phyloP scores from a whole-genome alignment of 2,797 vertebrate species.

The Tolypeutes matacus region DNA sequence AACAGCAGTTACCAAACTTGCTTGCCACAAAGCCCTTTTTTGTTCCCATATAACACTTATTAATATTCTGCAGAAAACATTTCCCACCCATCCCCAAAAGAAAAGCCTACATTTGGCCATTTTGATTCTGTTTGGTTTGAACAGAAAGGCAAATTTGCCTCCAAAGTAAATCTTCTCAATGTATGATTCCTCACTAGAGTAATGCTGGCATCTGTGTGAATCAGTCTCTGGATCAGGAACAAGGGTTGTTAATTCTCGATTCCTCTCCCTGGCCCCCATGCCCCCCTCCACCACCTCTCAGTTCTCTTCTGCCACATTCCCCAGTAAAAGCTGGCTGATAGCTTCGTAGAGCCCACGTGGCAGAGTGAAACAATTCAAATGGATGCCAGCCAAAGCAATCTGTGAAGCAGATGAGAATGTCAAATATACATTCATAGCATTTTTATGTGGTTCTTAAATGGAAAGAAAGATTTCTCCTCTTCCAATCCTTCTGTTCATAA shows the following conservation, averaged over 20 bases:
- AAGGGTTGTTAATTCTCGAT: background rate
- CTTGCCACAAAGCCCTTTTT: background rate
- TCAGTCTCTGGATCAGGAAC: background rate
- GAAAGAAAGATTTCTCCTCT: slow-evolving; percentile 78
- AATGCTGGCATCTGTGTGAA: background rate
- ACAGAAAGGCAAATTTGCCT: slow-evolving; percentile 29
- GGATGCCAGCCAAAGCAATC: slow-evolving; percentile 77
- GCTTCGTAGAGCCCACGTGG: background rate
- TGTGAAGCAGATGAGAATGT: slow-evolving; percentile 82
- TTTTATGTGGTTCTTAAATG: slow-evolving; percentile 81
- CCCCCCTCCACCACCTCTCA: background rate
- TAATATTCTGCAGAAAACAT: slow-evolving; percentile 44
- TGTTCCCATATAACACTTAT: background rate
- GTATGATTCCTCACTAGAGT: background rate
- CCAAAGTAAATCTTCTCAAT: slow-evolving; percentile 16
- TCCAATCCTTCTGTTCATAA: slow-evolving; percentile 80
- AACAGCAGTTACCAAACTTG: background rate
- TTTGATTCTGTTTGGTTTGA: background rate
- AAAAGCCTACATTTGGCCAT: background rate
- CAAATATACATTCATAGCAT: slow-evolving; percentile 78
- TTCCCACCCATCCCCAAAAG: background rate
- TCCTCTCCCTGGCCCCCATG: background rate
- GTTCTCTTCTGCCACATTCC: background rate
- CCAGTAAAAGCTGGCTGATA: background rate
- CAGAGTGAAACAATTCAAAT: slow-evolving; percentile 68